Evolutionary conservation across 2,797 vertebrate species (phyloP).

Genomic region (Bovichtus variegatus): DNA sequence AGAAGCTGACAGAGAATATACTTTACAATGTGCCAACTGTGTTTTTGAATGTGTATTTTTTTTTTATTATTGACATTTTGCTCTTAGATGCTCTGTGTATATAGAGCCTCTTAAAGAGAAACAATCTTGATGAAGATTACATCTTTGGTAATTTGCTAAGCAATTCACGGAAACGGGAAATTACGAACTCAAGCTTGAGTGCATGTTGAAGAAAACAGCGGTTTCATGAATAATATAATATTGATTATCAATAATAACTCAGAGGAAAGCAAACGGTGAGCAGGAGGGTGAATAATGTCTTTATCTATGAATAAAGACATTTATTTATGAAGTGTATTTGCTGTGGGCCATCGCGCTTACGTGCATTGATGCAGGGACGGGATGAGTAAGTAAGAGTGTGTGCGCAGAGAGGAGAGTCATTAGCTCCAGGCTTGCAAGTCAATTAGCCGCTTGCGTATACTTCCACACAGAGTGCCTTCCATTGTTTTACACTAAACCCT

Average conservation of each 20-base stretch:
- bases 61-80: background rate
- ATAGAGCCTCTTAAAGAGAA: background rate
- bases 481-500: constrained; percentile 63
- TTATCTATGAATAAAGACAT: no score
- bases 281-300: background rate
- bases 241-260: background rate
- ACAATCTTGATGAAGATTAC: background rate
- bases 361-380: constrained; percentile 25
- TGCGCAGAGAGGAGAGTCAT: constrained; percentile 45
- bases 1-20: background rate
- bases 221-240: background rate
- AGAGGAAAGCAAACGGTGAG: background rate
- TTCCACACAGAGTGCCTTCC: constrained; percentile 41
- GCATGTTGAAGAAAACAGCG: background rate
- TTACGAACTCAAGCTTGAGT: background rate
- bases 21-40: background rate
- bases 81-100: no score
- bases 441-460: constrained; percentile 69
- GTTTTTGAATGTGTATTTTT: background rate
- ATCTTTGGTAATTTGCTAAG: no score
- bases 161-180: background rate
- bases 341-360: constrained; percentile 29
- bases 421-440: constrained; percentile 64
- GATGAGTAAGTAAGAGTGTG: constrained; percentile 39
- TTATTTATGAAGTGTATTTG: constrained; percentile 14